Conservation (phyloP, 2,888 invertebrate species). For the Tanaodytes sp. region DNA sequence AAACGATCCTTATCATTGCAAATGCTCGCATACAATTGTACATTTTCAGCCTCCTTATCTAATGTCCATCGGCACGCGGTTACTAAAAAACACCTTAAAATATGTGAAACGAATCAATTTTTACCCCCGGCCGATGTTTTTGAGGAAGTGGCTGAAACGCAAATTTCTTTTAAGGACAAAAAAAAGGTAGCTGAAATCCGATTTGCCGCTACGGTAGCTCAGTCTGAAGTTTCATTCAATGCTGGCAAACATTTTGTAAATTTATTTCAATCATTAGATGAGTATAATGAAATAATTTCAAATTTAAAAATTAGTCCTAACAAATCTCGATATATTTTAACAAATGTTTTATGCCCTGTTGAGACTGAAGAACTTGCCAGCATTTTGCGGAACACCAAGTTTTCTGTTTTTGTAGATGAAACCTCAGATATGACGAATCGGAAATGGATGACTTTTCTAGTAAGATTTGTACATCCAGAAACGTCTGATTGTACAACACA, state of each 20-base stretch:
- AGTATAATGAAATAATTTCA: too few species aligned
- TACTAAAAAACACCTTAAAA: too few species aligned
- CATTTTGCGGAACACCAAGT: background rate
- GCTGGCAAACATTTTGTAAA: too few species aligned
- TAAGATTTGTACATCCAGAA: background rate
- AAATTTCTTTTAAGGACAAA: too few species aligned
- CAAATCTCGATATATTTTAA: background rate
- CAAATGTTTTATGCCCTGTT: background rate
- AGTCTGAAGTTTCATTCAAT: too few species aligned
- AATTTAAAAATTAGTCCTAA: background rate
- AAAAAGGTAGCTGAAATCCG: too few species aligned
- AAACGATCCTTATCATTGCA: background rate
- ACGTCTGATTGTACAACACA: background rate
- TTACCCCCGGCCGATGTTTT: too few species aligned
- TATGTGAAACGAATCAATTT: too few species aligned
- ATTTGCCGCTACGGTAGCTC: too few species aligned
- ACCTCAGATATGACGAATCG: background rate
- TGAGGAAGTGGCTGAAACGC: too few species aligned
- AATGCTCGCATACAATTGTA: background rate
- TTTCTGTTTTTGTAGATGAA: background rate
- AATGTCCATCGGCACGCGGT: background rate
- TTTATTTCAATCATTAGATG: too few species aligned
- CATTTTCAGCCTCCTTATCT: too few species aligned
- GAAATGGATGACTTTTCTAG: slow-evolving; percentile 7
- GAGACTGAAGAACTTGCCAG: background rate